These are phyloP conservation scores for Oceanodroma tethys DNA, from an alignment of 2,113 vertebrate species.

Conservation along the genomic window DNA sequence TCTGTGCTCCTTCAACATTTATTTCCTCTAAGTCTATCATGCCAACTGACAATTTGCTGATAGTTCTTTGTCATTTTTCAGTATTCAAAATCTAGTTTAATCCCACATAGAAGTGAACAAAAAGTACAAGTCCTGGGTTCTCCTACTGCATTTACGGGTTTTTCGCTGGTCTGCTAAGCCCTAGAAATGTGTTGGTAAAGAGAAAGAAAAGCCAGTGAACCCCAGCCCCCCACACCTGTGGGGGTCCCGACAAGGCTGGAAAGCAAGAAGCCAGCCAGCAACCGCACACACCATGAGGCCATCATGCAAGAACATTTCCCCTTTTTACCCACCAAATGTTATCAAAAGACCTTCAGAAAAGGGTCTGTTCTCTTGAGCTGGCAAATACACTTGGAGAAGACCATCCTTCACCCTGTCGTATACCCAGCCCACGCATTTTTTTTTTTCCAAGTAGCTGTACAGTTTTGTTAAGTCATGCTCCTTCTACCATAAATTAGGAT, in stretches of 20 bases:
- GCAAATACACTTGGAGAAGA: neutral
- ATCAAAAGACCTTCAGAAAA: neutral
- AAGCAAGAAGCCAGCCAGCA: neutral
- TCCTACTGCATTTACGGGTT: neutral
- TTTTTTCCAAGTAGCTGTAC: neutral
- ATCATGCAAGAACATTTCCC: no score
- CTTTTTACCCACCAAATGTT: neutral
- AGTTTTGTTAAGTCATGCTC: neutral
- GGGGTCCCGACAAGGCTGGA: neutral
- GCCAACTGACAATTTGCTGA: neutral
- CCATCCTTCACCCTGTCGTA: neutral
- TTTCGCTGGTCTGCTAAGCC: neutral
- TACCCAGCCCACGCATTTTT: no score
- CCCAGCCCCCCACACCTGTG: rapidly evolving
- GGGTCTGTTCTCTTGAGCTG: no score
- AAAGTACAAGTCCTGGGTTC: neutral
- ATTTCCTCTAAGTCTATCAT: neutral
- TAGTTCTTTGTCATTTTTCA: neutral
- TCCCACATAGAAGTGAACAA: neutral
- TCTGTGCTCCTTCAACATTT: neutral
- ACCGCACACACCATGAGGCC: neutral
- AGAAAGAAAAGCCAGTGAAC: neutral
- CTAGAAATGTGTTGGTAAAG: neutral
- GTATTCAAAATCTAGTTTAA: neutral
- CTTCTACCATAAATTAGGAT: neutral